These are phyloP conservation scores for Eupithecia vulgata DNA, from an alignment of 2,888 invertebrate genomes.

Conservation along the genomic window DNA sequence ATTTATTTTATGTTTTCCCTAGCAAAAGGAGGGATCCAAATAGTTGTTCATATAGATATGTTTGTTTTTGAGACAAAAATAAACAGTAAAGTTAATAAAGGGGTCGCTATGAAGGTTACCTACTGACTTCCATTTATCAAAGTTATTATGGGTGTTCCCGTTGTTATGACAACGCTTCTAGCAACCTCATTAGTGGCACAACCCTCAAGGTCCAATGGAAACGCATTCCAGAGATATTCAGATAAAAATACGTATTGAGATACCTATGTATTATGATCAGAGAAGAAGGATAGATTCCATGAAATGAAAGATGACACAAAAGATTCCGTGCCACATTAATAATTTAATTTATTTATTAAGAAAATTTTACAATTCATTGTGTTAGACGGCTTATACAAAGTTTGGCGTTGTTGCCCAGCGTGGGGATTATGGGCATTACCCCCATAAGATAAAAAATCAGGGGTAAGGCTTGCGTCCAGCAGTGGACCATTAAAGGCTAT, in stretches of 20 bases:
- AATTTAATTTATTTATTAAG: neutral
- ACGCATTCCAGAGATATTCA: neutral
- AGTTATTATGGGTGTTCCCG: slow-evolving; percentile 27
- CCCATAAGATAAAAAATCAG: too few species aligned
- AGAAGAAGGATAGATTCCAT: neutral
- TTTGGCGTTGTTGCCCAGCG: too few species aligned
- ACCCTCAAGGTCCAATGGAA: neutral
- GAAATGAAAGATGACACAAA: neutral
- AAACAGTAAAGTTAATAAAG: neutral
- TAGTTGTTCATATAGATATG: neutral
- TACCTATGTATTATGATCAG: neutral
- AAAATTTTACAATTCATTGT: neutral
- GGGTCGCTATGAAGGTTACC: slow-evolving; percentile 21
- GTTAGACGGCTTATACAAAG: neutral
- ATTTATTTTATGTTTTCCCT: too few species aligned
- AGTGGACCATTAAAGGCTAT: too few species aligned
- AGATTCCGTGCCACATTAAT: neutral
- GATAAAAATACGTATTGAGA: neutral
- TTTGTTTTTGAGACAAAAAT: neutral
- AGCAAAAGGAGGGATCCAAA: neutral
- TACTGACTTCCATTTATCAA: slow-evolving; percentile 23
- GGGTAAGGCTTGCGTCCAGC: too few species aligned
- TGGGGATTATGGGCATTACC: too few species aligned
- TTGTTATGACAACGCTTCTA: slow-evolving; percentile 31
- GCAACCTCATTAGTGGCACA: slow-evolving; percentile 5